phyloP scores from a whole-genome alignment of 2,113 vertebrate genomes.

The Microtus oregoni region DNA sequence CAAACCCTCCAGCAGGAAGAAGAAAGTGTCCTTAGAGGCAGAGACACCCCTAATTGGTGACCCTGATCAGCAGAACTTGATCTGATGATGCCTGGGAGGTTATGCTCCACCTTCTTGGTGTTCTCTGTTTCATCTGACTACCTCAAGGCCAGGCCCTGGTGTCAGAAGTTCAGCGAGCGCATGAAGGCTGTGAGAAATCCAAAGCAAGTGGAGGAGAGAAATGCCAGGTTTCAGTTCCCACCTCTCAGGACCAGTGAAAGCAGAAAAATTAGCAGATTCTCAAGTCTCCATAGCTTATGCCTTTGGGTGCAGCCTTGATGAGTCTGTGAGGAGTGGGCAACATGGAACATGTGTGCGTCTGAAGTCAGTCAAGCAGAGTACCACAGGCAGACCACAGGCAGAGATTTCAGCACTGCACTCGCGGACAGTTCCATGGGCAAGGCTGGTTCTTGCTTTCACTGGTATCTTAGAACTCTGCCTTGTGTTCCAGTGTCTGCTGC shows the following conservation, averaged over 20 bases:
- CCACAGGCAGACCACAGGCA: too few species aligned
- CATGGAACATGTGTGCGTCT: fast-evolving
- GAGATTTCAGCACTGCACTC: not conserved
- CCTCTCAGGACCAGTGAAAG: not conserved
- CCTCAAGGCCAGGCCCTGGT: too few species aligned
- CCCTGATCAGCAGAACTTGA: not conserved
- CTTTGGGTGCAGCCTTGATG: not conserved
- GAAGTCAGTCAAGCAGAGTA: not conserved
- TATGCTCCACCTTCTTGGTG: too few species aligned
- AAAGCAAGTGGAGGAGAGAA: not conserved
- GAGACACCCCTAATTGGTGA: not conserved
- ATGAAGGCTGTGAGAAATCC: not conserved
- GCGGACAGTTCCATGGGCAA: fast-evolving
- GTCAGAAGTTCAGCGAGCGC: not conserved
- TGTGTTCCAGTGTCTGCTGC: not conserved
- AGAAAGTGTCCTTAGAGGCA: too few species aligned
- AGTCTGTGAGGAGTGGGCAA: fast-evolving
- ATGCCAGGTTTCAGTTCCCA: not conserved
- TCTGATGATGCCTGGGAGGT: not conserved
- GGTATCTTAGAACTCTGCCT: too few species aligned
- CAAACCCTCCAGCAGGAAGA: not conserved
- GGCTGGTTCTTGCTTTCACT: fast-evolving
- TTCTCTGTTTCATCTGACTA: not conserved
- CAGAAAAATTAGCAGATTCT: not conserved
- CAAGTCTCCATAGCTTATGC: too few species aligned